phyloP scores from a whole-genome alignment of 2,113 vertebrate species.

The Dinomys branickii region DNA sequence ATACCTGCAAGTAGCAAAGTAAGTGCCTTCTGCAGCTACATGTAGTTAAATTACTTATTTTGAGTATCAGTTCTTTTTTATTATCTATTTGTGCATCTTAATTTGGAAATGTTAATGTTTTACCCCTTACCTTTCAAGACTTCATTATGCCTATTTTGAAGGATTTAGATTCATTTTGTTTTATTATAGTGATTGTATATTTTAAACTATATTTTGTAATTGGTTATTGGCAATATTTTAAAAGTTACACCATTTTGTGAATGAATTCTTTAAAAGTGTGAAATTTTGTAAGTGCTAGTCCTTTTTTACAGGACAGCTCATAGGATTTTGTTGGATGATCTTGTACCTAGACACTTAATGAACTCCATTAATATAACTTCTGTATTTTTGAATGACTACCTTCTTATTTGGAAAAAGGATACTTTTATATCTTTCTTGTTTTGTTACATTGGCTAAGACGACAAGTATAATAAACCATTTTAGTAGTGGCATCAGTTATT shows the following conservation, averaged over 20 bases:
- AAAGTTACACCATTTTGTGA: background rate
- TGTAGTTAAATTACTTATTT: background rate
- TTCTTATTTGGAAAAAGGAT: background rate
- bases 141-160: background rate
- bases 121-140: background rate
- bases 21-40: background rate
- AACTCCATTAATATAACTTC: background rate
- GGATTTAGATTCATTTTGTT: background rate
- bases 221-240: background rate
- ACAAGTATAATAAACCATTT: background rate
- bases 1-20: background rate
- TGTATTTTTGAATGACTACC: background rate
- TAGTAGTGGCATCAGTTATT: background rate
- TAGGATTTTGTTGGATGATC: background rate
- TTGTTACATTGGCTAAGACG: background rate
- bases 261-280: background rate
- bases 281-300: background rate
- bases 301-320: background rate
- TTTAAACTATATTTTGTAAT: background rate
- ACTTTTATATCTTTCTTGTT: background rate
- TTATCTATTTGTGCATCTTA: slow-evolving; percentile 1
- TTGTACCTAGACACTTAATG: background rate
- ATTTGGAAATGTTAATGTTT: background rate
- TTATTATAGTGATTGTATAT: background rate
- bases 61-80: background rate